Conservation (phyloP, 2,888 invertebrate genomes). For the Oscheius sp. region DNA sequence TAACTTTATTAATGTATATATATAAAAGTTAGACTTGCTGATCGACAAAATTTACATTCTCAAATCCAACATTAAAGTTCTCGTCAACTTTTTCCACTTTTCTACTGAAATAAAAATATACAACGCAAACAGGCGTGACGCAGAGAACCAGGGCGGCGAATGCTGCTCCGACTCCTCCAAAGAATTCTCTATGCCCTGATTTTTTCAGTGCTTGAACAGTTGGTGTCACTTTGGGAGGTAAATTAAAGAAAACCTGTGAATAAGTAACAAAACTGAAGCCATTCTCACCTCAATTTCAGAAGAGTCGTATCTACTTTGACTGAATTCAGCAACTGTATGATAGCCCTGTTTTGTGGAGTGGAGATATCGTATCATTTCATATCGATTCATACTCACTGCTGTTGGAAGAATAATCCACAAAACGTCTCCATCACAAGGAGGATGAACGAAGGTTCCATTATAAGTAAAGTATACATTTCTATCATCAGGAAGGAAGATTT, state of each 20-base stretch:
- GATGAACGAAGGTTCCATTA: constrained; percentile 17
- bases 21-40: background rate
- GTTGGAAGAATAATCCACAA: constrained; percentile 1
- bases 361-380: constrained; percentile 1
- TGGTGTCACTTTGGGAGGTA: background rate
- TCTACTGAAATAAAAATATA: background rate
- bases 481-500: background rate
- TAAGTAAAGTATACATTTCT: constrained; percentile 8
- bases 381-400: background rate
- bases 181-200: background rate
- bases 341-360: background rate
- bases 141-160: background rate
- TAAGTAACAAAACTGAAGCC: no score
- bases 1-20: no score
- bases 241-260: constrained; percentile 1
- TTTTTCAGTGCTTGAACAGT: background rate
- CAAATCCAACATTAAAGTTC: constrained; percentile 5
- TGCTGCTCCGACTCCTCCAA: background rate
- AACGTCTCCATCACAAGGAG: constrained; percentile 13
- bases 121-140: background rate
- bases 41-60: constrained; percentile 3
- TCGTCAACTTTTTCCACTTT: background rate
- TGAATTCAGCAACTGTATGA: no score
- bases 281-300: no score
- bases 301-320: no score